Evolutionary conservation across 2,113 vertebrate genomes (phyloP).

Genomic region (Elephantulus edwardii): DNA sequence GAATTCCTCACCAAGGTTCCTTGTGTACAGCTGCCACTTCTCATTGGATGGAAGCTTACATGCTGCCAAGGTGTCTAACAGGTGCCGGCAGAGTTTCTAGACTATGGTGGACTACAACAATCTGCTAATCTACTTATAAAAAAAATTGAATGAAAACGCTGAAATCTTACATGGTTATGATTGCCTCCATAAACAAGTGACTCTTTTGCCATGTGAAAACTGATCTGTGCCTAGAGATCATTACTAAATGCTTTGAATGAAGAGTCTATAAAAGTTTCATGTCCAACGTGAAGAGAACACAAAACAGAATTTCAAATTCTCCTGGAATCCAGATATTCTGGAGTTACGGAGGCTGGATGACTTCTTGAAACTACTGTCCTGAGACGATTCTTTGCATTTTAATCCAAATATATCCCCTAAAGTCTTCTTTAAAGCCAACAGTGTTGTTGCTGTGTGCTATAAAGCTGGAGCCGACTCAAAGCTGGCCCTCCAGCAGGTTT

Average conservation of each 20-base stretch:
- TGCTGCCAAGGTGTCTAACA: background rate
- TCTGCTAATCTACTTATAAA: background rate
- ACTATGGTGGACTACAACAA: background rate
- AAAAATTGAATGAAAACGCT: background rate
- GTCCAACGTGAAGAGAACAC: background rate
- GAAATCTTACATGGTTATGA: background rate
- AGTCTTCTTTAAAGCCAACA: background rate
- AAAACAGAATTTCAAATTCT: background rate
- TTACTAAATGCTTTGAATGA: background rate
- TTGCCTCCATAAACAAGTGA: background rate
- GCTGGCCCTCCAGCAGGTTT: no score
- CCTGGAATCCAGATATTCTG: background rate
- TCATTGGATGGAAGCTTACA: background rate
- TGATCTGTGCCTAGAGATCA: background rate
- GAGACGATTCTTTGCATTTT: background rate
- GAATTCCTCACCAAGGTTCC: background rate
- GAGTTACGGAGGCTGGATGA: background rate
- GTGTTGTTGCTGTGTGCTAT: no score
- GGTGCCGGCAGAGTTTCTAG: background rate
- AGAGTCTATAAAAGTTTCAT: background rate
- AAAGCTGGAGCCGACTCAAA: no score
- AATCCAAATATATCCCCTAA: background rate
- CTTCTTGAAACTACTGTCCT: background rate
- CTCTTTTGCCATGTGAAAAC: background rate
- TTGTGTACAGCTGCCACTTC: background rate